Evolutionary conservation across 1,140 invertebrate species (phyloP).

Genomic region (Drosophila gunungcola): DNA sequence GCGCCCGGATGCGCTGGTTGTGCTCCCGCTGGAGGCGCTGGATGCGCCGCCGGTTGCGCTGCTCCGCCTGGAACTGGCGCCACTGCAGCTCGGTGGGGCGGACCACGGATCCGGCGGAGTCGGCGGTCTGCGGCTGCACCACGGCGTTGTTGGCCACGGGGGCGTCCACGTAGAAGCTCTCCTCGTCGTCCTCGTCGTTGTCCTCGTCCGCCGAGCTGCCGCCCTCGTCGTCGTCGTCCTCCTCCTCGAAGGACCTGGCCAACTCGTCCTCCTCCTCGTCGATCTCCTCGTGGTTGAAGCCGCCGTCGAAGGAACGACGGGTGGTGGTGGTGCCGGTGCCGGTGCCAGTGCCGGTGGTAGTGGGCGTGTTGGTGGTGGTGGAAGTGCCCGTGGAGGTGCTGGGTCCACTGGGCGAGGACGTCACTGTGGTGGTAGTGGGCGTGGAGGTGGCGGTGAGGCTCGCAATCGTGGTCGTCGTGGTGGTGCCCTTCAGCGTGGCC

Average conservation of each 20-base stretch:
- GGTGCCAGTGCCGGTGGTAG: neutral
- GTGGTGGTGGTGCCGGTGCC: neutral
- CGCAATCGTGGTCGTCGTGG: conserved; percentile 13
- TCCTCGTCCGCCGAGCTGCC: neutral
- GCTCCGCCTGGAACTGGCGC: conserved; percentile 62
- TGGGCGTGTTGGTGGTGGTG: neutral
- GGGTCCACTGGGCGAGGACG: neutral
- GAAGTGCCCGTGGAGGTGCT: neutral
- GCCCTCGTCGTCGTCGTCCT: conserved; percentile 25
- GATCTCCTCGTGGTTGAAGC: neutral
- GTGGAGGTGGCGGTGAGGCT: neutral
- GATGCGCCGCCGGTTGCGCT: conserved; percentile 66
- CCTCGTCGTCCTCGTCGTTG: conserved; percentile 37
- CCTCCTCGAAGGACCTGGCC: conserved; percentile 14
- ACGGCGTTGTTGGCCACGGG: neutral
- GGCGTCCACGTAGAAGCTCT: conserved; percentile 46
- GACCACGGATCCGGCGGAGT: neutral
- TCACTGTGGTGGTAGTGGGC: neutral
- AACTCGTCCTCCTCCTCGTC: conserved; percentile 19
- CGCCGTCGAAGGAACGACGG: neutral
- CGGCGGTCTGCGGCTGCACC: neutral
- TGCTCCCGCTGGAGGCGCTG: conserved; percentile 65
- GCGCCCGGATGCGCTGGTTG: conserved; percentile 51
- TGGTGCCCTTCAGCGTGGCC: conserved; percentile 27
- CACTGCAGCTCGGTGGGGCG: conserved; percentile 58